Evolutionary conservation across 1,140 invertebrate genomes (phyloP).

Genomic region (Pemphigus obesinymphae): DNA sequence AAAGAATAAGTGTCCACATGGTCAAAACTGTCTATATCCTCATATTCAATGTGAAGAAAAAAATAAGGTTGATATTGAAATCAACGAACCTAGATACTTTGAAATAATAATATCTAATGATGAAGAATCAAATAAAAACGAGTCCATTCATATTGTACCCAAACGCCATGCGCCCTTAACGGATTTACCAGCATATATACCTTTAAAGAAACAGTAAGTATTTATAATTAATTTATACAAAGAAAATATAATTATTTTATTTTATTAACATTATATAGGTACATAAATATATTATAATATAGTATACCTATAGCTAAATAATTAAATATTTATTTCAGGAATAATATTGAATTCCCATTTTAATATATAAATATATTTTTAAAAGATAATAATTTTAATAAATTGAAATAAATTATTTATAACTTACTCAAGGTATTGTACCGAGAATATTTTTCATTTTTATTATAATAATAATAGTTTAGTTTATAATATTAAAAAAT

Average conservation of each 20-base stretch:
- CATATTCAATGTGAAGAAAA: not conserved
- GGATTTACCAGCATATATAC: slow-evolving; percentile 33
- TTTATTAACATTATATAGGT: too few relatives aligned
- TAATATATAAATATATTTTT: not conserved
- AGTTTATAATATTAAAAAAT: too few relatives aligned
- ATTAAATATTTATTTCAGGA: not conserved
- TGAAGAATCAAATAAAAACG: not conserved
- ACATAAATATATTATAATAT: not conserved
- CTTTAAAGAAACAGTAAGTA: slow-evolving; percentile 12
- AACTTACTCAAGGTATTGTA: too few relatives aligned
- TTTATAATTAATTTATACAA: not conserved
- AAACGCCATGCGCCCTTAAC: slow-evolving; percentile 2
- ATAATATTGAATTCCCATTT: not conserved
- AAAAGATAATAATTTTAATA: too few relatives aligned
- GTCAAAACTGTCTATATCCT: slow-evolving; percentile 27
- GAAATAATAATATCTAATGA: slow-evolving; percentile 4
- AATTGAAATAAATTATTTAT: too few relatives aligned
- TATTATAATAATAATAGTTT: too few relatives aligned
- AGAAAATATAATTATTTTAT: not conserved
- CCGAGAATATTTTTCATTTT: too few relatives aligned
- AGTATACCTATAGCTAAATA: not conserved
- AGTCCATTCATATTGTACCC: slow-evolving; percentile 12
- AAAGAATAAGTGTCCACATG: slow-evolving; percentile 34
- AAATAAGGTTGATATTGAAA: not conserved
- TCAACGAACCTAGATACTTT: slow-evolving; percentile 33